phyloP scores from a whole-genome alignment of 2,113 vertebrate species.

The Ascaphus truei region DNA sequence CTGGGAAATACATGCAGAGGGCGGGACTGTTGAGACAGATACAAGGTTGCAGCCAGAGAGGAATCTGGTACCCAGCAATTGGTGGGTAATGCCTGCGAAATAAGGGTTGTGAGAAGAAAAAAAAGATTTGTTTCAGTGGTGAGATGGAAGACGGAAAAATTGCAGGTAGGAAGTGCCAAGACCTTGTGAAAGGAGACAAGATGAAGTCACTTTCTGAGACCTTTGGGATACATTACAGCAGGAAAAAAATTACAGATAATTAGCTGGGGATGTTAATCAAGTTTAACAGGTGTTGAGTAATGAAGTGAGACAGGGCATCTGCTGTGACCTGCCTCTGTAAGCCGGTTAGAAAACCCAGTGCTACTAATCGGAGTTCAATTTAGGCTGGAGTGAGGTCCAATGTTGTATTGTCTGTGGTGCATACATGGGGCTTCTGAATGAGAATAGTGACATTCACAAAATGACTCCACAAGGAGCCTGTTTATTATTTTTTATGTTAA shows the following conservation, averaged over 20 bases:
- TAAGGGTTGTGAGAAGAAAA: too few species aligned
- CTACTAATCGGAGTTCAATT: slow-evolving; percentile 35
- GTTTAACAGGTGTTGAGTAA: slow-evolving; percentile 71
- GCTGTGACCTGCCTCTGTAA: slow-evolving; percentile 54
- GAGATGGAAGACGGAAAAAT: too few species aligned
- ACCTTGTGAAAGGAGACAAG: slow-evolving; percentile 60
- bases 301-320: slow-evolving; percentile 65
- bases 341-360: slow-evolving; percentile 49
- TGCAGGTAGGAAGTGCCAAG: too few species aligned
- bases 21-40: too few species aligned
- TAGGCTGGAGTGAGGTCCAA: slow-evolving; percentile 36
- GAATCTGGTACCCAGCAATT: too few species aligned
- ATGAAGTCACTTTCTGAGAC: slow-evolving; percentile 58
- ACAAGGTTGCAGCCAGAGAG: too few species aligned
- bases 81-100: too few species aligned
- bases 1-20: too few species aligned
- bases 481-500: slow-evolving; percentile 33
- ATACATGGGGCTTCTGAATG: slow-evolving; percentile 42
- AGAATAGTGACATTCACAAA: slow-evolving; percentile 43
- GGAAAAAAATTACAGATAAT: slow-evolving; percentile 61
- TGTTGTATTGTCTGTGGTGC: slow-evolving; percentile 33
- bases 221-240: slow-evolving; percentile 54
- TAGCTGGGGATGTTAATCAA: slow-evolving; percentile 63
- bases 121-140: too few species aligned
- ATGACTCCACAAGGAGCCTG: slow-evolving; percentile 35